phyloP scores from a whole-genome alignment of 2,797 vertebrate genomes.

The Enteromius trimaculatus region DNA sequence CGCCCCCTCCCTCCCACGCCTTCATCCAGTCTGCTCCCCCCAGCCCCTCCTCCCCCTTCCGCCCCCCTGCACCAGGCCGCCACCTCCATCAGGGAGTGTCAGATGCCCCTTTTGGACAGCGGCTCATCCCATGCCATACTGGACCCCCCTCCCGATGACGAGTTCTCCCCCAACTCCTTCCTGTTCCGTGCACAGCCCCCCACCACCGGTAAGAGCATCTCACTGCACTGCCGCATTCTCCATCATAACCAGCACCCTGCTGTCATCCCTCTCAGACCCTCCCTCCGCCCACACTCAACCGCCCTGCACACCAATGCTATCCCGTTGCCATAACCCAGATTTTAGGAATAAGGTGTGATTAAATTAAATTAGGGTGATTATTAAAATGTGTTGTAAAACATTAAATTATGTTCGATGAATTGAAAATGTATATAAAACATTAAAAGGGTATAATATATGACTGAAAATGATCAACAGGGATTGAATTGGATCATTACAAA shows the following conservation, averaged over 20 bases:
- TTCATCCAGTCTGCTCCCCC: constrained; percentile 88
- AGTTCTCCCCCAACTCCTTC: constrained; percentile 89
- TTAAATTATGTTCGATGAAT: background rate
- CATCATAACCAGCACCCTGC: constrained; percentile 3
- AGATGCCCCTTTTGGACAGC: constrained; percentile 92
- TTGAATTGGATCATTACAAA: background rate
- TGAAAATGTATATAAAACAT: background rate
- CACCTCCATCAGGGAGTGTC: constrained; percentile 82
- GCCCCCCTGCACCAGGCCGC: constrained; percentile 86
- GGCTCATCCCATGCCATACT: constrained; percentile 88
- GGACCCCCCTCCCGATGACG: constrained; percentile 88
- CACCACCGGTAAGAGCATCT: constrained; percentile 82
- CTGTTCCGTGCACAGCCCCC: constrained; percentile 84
- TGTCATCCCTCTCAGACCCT: background rate
- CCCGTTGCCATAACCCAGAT: background rate
- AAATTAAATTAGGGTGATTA: background rate
- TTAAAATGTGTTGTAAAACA: background rate
- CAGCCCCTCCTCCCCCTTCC: constrained; percentile 88
- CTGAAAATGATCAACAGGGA: background rate
- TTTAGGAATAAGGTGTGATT: background rate
- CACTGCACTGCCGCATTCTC: constrained; percentile 5
- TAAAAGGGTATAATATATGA: background rate
- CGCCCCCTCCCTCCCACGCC: constrained; percentile 91
- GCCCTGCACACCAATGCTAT: background rate
- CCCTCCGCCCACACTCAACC: background rate